These are phyloP conservation scores for Grallaria varia DNA, from an alignment of 2,113 vertebrate species.

Conservation along the genomic window DNA sequence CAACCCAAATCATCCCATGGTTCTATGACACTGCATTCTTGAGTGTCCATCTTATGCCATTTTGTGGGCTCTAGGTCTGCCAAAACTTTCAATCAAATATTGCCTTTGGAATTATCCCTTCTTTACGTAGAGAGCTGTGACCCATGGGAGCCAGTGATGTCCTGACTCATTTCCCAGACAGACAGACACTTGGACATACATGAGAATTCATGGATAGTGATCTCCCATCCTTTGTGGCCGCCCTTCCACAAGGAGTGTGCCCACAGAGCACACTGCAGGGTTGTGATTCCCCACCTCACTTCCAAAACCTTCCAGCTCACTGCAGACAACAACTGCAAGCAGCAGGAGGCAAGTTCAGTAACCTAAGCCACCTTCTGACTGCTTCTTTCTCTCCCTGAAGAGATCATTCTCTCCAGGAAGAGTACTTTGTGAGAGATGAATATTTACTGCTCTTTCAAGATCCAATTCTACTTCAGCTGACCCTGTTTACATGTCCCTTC, in stretches of 20 bases:
- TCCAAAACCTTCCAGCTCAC: background rate
- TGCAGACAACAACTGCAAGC: background rate
- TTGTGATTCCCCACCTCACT: background rate
- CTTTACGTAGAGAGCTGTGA: accelerated
- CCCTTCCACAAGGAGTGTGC: background rate
- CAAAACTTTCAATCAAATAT: background rate
- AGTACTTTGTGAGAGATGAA: background rate
- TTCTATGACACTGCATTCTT: background rate
- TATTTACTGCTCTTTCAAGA: slow-evolving; percentile 37
- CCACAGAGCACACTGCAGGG: background rate
- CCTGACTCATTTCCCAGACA: background rate
- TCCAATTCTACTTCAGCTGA: slow-evolving; percentile 3
- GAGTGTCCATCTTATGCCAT: background rate
- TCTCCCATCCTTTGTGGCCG: background rate
- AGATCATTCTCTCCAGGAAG: background rate
- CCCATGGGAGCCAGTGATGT: background rate
- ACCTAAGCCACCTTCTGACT: background rate
- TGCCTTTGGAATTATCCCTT: background rate
- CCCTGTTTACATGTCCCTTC: background rate
- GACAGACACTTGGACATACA: background rate
- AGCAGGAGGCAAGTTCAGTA: background rate
- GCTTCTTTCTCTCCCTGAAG: background rate
- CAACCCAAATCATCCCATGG: background rate
- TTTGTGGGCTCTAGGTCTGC: background rate
- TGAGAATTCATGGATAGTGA: background rate